Base-by-base conservation (phyloP, 2,113 vertebrate genomes). In the Callopanchax toddi region DNA sequence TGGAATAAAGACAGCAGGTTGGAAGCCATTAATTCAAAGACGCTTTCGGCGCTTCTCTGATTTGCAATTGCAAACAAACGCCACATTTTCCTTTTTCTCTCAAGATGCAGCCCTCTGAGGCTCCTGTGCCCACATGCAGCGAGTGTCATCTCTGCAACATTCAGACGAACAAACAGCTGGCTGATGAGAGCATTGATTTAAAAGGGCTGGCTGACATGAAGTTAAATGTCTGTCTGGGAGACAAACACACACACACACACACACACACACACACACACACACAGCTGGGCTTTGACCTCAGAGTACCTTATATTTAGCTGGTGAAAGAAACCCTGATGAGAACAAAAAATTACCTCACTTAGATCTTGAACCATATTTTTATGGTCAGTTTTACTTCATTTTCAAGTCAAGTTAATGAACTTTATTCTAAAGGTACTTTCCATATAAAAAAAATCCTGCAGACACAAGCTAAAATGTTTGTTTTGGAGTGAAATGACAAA, bases 131-230 rank as follows among this genome's bases (percentile, higher is more conserved):
- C 46, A 44, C 61, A 4, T 45, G 37, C 20, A 8, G 42, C 44
- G 25, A 6, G 2, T 3, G 17, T 52, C 15, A 34, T 18, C 17
- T 11, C 17, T 11, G 25, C 37, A 6, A 60, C 37, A 22, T 11
- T 55, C 12, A 54, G 15, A 44, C 17, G n/a, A 67, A 59, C 74
- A 67, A 59, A 67, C 52, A 71, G 56, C 71, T 62, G 53, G 60
- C 70, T 72, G 67, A 71, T 80, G 68, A 71, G 23, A 32, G 62
- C 58, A 76, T 84, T 18, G 49, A 86, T 83, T 61, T 32, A 32
- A 9, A 55, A 72, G 70, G 63, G 49, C 46, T 37, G 36, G 62
- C 32, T 69, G 75, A 81, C 52, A 51, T 44, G 49, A 45, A 70
- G 50, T 71, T 71, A 45, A 80, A 82, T 48, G 43, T 36, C 37